Conservation (phyloP, 2,888 invertebrate species). For the Lymantria dispar region DNA sequence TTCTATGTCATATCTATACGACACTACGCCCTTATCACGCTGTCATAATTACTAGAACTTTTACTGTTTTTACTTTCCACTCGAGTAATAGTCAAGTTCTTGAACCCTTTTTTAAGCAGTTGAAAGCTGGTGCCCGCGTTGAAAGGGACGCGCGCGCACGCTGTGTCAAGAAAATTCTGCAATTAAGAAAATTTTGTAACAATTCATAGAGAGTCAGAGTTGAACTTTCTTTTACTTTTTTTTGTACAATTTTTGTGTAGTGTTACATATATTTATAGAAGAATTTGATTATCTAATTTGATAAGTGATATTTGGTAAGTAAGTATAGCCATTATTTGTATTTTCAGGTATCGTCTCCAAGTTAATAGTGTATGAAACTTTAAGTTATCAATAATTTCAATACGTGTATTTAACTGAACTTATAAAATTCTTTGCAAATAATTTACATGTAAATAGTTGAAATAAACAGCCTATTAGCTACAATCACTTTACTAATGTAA, state of each 20-base stretch:
- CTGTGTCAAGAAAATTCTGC: conserved; percentile 30
- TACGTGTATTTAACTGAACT: too few relatives aligned
- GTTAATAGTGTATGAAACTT: background rate
- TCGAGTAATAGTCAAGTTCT: conserved; percentile 35
- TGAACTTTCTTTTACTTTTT: background rate
- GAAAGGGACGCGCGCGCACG: conserved; percentile 32
- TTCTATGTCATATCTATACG: background rate
- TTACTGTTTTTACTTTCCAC: conserved; percentile 69
- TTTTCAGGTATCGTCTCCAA: background rate
- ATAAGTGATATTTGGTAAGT: background rate
- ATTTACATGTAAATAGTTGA: too few relatives aligned
- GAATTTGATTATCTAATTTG: background rate
- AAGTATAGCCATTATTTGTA: background rate
- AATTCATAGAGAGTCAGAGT: background rate
- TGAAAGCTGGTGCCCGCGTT: conserved; percentile 43
- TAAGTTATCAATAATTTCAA: background rate
- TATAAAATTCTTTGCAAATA: too few relatives aligned
- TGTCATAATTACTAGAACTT: conserved; percentile 49
- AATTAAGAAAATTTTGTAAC: conserved; percentile 14
- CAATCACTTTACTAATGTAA: too few relatives aligned
- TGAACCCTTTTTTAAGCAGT: conserved; percentile 68
- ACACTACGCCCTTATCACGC: conserved; percentile 14
- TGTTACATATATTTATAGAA: background rate
- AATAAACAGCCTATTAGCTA: too few relatives aligned
- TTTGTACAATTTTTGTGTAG: background rate